Evolutionary conservation across 2,888 invertebrate species (phyloP).

Genomic region (Eutolmus rufibarbis): DNA sequence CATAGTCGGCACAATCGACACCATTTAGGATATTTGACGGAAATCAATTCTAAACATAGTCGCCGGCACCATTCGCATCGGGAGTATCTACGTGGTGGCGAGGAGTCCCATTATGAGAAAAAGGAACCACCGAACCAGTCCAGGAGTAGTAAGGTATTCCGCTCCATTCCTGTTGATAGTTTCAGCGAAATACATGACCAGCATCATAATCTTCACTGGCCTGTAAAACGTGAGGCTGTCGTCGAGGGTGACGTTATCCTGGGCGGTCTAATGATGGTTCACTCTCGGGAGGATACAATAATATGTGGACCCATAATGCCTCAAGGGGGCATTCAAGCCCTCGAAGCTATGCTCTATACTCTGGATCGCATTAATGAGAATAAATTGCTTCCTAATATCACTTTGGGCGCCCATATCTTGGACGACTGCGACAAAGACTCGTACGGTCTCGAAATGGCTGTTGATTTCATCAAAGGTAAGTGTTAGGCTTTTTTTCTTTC

Average conservation of each 20-base stretch:
- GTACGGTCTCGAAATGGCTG: slow-evolving; percentile 89
- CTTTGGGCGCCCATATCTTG: slow-evolving; percentile 82
- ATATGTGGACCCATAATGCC: slow-evolving; percentile 90
- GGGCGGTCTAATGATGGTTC: slow-evolving; percentile 93
- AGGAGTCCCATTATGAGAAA: not conserved
- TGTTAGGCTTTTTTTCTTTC: not conserved
- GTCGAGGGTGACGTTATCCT: slow-evolving; percentile 83
- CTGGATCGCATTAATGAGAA: slow-evolving; percentile 75
- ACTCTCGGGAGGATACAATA: slow-evolving; percentile 79
- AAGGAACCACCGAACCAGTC: not conserved
- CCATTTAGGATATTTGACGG: not conserved
- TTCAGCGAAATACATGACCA: slow-evolving; percentile 47
- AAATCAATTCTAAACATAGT: slow-evolving; percentile 19
- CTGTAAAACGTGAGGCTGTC: slow-evolving; percentile 80
- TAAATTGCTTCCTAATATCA: slow-evolving; percentile 72
- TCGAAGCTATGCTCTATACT: slow-evolving; percentile 89
- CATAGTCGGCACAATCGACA: slow-evolving; percentile 28
- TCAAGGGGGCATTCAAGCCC: slow-evolving; percentile 83
- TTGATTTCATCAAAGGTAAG: slow-evolving; percentile 91
- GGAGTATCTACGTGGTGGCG: not conserved
- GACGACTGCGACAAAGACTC: slow-evolving; percentile 94
- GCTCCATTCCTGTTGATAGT: slow-evolving; percentile 55
- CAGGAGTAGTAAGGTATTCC: slow-evolving; percentile 51
- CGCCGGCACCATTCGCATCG: not conserved
- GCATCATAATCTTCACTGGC: slow-evolving; percentile 66